Evolutionary conservation across 2,888 invertebrate species (phyloP).

Genomic region (Clepsis dumicolana): DNA sequence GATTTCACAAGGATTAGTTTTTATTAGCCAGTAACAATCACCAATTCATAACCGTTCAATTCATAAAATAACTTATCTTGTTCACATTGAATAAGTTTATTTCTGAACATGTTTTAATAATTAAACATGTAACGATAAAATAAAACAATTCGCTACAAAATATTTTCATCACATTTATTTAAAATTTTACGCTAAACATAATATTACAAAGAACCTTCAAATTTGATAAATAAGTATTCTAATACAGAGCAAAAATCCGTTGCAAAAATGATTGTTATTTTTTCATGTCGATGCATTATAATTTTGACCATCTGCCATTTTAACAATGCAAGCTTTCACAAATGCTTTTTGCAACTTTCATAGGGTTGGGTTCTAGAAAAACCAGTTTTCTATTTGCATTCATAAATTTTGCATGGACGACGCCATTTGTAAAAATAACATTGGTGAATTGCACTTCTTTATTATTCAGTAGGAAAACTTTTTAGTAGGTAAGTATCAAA

Average conservation of each 20-base stretch:
- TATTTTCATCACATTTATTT: too few species aligned
- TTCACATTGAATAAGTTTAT: too few species aligned
- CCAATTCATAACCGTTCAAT: too few species aligned
- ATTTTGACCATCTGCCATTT: conserved; percentile 70
- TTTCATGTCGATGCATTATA: conserved; percentile 49
- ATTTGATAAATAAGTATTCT: not conserved
- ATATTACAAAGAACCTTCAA: too few species aligned
- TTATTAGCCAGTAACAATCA: too few species aligned
- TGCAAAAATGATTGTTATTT: conserved; percentile 26
- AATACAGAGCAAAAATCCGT: conserved; percentile 52
- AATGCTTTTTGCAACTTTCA: conserved; percentile 66
- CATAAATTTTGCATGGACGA: conserved; percentile 53
- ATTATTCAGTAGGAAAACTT: conserved; percentile 5
- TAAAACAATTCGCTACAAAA: not conserved
- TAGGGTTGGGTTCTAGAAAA: conserved; percentile 61
- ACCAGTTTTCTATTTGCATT: conserved; percentile 70
- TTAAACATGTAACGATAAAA: not conserved
- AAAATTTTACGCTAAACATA: too few species aligned
- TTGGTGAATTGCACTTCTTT: not conserved
- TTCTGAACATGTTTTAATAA: too few species aligned
- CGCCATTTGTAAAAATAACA: conserved; percentile 25
- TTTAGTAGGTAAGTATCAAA: not conserved
- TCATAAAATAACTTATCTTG: too few species aligned
- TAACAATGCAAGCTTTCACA: conserved; percentile 72
- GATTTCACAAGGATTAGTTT: too few species aligned